phyloP scores from a whole-genome alignment of 2,888 invertebrate species.

The Melieria crassipennis region DNA sequence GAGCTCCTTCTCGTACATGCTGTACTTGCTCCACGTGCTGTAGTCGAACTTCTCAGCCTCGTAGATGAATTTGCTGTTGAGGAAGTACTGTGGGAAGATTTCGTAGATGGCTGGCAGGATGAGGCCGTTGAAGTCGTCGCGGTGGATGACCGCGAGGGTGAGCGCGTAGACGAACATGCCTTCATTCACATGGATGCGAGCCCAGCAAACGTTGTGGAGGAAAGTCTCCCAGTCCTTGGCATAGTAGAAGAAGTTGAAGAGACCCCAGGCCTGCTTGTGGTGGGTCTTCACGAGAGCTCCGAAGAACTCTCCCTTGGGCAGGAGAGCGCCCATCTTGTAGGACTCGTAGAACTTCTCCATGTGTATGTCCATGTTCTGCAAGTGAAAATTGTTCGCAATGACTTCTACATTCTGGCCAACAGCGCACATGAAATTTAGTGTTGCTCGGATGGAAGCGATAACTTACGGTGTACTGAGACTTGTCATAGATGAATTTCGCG shows the following conservation, averaged over 20 bases:
- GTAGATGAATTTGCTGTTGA: constrained; percentile 73
- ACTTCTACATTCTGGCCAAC: too few relatives aligned
- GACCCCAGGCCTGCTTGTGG: constrained; percentile 68
- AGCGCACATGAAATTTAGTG: neutral
- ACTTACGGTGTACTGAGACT: constrained; percentile 44
- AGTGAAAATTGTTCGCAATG: neutral
- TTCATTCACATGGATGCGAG: constrained; percentile 74
- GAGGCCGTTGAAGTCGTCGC: constrained; percentile 72
- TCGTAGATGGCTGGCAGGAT: constrained; percentile 78
- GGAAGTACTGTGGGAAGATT: constrained; percentile 76
- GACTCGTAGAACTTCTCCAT: constrained; percentile 48
- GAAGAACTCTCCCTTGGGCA: constrained; percentile 69
- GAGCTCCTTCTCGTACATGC: constrained; percentile 53
- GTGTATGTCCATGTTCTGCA: constrained; percentile 42
- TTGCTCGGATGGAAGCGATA: constrained; percentile 4
- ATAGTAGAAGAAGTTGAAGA: constrained; percentile 73
- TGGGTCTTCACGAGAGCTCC: constrained; percentile 67
- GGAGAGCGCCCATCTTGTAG: constrained; percentile 60
- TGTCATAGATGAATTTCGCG: constrained; percentile 66
- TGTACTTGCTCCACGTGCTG: constrained; percentile 65
- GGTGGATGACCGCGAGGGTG: constrained; percentile 72
- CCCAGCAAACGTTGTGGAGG: constrained; percentile 74
- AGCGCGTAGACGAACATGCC: constrained; percentile 74
- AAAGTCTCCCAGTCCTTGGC: constrained; percentile 77
- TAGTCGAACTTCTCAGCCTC: constrained; percentile 70